phyloP scores from a whole-genome alignment of 2,113 vertebrate species.

The Pygoscelis antarcticus region DNA sequence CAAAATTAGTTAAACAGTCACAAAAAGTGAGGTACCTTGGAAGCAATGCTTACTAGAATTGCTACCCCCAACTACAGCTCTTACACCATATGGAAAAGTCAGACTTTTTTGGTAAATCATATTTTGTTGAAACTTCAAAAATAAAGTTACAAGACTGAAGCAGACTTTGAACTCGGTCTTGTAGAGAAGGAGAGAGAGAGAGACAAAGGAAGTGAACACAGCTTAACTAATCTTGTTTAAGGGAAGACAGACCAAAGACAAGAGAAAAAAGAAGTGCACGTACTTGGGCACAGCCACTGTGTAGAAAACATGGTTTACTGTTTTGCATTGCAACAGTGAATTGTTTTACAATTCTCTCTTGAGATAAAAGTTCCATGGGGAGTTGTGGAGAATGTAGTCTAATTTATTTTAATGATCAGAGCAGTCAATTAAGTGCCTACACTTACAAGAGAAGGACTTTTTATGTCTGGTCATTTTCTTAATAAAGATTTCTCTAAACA shows the following conservation, averaged over 20 bases:
- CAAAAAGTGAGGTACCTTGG: neutral
- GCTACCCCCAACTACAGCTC: neutral
- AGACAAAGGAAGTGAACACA: neutral
- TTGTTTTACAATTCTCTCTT: slow-evolving; percentile 43
- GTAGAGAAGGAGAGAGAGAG: neutral
- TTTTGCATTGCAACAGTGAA: neutral
- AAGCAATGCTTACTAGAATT: neutral
- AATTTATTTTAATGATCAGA: slow-evolving; percentile 68
- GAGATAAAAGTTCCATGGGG: slow-evolving; percentile 57
- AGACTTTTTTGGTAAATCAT: neutral
- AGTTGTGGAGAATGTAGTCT: slow-evolving; percentile 41
- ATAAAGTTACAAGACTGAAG: neutral
- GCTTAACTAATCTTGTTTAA: neutral
- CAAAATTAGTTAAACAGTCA: neutral
- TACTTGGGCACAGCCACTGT: neutral
- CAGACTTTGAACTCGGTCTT: neutral
- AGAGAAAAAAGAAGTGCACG: neutral
- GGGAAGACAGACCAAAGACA: neutral
- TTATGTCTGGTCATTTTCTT: slow-evolving; percentile 56
- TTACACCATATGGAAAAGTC: neutral
- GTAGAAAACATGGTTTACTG: neutral
- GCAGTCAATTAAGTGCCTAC: slow-evolving; percentile 54
- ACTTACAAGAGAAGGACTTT: slow-evolving; percentile 30
- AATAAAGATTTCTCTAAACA: slow-evolving; percentile 43
- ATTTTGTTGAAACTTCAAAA: neutral